Conservation (phyloP, 2,113 vertebrate genomes). For the Aptenodytes forsteri region DNA sequence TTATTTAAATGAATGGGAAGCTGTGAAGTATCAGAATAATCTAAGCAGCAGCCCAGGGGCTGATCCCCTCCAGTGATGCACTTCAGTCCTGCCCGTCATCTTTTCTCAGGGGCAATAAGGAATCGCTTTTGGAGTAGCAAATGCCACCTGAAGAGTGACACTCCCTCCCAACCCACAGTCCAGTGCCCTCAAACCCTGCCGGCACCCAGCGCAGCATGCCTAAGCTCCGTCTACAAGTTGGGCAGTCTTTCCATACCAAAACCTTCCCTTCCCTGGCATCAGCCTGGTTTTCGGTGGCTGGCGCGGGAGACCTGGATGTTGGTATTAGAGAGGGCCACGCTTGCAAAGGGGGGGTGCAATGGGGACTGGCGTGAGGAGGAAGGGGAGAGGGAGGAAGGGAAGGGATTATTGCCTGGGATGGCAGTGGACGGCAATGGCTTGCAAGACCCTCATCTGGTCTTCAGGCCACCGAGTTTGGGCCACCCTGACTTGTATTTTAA, state of each 20-base stretch:
- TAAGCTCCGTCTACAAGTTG: not conserved
- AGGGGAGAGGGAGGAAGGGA: not conserved
- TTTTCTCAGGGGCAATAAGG: not conserved
- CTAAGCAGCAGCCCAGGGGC: not conserved
- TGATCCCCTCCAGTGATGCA: not conserved
- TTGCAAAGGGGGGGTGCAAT: not conserved
- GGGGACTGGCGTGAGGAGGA: not conserved
- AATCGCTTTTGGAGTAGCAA: not conserved
- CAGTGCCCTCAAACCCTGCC: not conserved
- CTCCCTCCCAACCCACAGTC: not conserved
- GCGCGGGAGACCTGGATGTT: not conserved
- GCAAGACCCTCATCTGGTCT: not conserved
- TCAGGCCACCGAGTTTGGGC: not conserved
- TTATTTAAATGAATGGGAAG: not conserved
- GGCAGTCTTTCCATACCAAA: not conserved
- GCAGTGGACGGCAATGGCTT: not conserved
- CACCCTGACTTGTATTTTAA: not conserved
- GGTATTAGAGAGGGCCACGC: rapidly evolving
- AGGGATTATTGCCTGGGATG: not conserved
- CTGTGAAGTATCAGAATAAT: not conserved
- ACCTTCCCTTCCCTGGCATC: not conserved
- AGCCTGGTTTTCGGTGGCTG: not conserved
- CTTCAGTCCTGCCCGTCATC: not conserved
- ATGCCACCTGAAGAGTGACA: not conserved
- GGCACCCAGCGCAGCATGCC: rapidly evolving